A percentile compares a stretch with the other conserved stretches of the same genome.
phyloP scores from a whole-genome alignment of 2,113 vertebrate genomes.

The Equus quagga region DNA sequence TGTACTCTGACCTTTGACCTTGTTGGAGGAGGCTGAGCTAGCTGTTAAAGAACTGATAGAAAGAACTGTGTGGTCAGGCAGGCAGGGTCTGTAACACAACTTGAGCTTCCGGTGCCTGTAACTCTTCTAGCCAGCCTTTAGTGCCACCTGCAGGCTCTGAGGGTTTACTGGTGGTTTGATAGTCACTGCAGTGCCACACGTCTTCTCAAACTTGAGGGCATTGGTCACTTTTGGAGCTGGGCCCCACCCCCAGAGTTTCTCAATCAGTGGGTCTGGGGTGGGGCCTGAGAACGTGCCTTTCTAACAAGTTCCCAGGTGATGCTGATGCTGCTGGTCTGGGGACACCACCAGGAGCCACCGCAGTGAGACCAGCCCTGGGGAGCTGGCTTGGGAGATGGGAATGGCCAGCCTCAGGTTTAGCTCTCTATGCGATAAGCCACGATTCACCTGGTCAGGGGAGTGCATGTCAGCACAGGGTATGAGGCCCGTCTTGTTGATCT shows the following conservation, averaged over 20 bases:
- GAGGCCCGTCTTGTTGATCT: not conserved
- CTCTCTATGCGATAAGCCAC: not conserved
- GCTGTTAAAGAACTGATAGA: not conserved
- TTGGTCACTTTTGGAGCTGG: not conserved
- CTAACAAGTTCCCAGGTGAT: not conserved
- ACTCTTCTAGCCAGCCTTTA: conserved; percentile 32
- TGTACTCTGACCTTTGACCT: not conserved
- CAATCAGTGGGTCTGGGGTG: not conserved
- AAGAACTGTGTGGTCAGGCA: not conserved
- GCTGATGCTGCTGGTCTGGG: not conserved
- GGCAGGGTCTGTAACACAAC: not conserved
- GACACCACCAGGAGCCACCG: not conserved
- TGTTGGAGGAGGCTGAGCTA: not conserved
- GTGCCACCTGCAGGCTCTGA: conserved; percentile 73
- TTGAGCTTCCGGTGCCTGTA: too few relatives aligned
- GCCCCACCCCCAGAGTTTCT: not conserved
- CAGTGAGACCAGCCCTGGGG: too few relatives aligned
- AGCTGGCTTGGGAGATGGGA: not conserved
- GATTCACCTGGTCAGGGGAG: not conserved
- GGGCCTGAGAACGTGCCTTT: not conserved
- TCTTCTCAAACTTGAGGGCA: not conserved
- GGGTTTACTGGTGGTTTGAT: not conserved
- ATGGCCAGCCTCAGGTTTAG: not conserved
- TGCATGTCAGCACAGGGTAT: not conserved
- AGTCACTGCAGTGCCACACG: not conserved